phyloP scores from a whole-genome alignment of 2,888 invertebrate species.

The Leptinotarsa tumamoca region DNA sequence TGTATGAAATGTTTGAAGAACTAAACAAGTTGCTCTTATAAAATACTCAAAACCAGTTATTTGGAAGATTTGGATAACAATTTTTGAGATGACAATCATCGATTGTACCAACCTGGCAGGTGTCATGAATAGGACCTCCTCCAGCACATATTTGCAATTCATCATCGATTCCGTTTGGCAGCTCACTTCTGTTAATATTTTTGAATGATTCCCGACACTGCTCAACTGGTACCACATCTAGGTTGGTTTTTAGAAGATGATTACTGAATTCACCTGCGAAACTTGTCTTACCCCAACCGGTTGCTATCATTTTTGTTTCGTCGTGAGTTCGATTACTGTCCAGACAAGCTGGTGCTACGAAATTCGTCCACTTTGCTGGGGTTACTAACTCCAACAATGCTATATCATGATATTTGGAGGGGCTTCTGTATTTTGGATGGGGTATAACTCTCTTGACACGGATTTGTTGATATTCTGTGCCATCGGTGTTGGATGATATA shows the following conservation, averaged over 20 bases:
- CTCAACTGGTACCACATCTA: not conserved
- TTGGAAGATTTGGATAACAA: too few species aligned
- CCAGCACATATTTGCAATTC: slow-evolving; percentile 71
- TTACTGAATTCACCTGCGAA: slow-evolving; percentile 25
- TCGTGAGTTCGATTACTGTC: slow-evolving; percentile 40
- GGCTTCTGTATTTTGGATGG: slow-evolving; percentile 64
- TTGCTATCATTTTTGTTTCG: slow-evolving; percentile 59
- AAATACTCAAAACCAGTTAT: too few species aligned
- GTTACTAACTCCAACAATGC: slow-evolving; percentile 65
- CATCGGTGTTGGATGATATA: slow-evolving; percentile 57
- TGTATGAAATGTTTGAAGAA: too few species aligned
- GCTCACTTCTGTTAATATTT: not conserved
- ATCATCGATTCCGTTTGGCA: slow-evolving; percentile 63
- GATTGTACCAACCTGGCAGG: slow-evolving; percentile 66
- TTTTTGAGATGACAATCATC: too few species aligned
- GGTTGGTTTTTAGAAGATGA: slow-evolving; percentile 14
- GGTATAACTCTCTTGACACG: slow-evolving; percentile 55
- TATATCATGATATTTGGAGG: slow-evolving; percentile 67
- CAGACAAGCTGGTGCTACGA: slow-evolving; percentile 67
- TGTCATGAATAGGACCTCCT: slow-evolving; percentile 65
- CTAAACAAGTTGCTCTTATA: too few species aligned
- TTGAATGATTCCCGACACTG: slow-evolving; percentile 46
- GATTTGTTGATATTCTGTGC: slow-evolving; percentile 58
- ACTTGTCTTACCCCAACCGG: slow-evolving; percentile 29
- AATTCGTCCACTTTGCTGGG: slow-evolving; percentile 60